Evolutionary conservation across 2,888 invertebrate genomes (phyloP), one percentile per base, ranked within the genome.

Genomic region (Linnaemya vulpina): DNA sequence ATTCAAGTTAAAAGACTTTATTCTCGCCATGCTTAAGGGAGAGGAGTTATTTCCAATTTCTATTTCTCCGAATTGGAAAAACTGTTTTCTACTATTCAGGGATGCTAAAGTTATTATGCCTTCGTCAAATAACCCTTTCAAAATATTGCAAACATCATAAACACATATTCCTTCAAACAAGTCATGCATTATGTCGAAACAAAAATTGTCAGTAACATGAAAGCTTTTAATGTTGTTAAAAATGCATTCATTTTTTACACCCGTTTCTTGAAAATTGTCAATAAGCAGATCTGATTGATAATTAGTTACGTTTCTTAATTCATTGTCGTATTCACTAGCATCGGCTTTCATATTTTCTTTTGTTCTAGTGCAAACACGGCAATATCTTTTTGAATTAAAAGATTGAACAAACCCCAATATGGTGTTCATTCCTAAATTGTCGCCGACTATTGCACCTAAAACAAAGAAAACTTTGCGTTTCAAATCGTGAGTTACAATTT

Each of bases 151-250:
- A 11, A 87, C 51, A 53, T 84, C 84, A 65, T 84, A 87, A 22
- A 74, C 25, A 63, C 82, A 86, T 55, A 87, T 70, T 9, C 84
- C 78, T 65, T 79, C 70, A 17, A 68, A 84, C 35, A 83, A 62
- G 43, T 80, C 86, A 63, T 88, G 88, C 88, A 88, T 88, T 13
- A 86, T 73, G 71, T 87, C 87, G 75, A 86, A 86, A 30, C 65
- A 79, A 71, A 79, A 63, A 30, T 87, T 88, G 40, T 86, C 80
- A 46, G 79, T 83, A 13, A 84, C 87, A 68, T 87, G 83, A 79
- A 87, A 88, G 43, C 63, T 71, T 10, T 30, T n/a, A 20, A 87
- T 35, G 17, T 67, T 40, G 46, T 87, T 53, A 67, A 86, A 87
- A 78, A 83, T 78, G 38, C 86, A 86, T 30, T 17, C 68, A 10